These are phyloP conservation scores for Hippocampus abdominalis DNA, from an alignment of 2,113 vertebrate species.

Conservation along the genomic window DNA sequence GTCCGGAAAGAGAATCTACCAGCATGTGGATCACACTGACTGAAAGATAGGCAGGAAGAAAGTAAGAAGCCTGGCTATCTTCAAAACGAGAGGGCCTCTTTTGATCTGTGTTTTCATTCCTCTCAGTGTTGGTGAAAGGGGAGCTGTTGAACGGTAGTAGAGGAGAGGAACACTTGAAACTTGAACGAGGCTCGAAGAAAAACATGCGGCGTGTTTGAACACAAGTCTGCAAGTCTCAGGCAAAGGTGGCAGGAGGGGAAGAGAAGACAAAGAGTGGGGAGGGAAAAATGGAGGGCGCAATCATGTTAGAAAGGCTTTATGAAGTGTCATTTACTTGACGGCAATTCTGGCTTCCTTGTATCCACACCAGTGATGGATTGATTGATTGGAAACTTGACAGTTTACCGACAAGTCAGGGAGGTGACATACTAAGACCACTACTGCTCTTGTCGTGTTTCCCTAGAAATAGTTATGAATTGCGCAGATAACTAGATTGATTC, in stretches of 20 bases:
- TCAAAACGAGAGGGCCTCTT: slow-evolving; percentile 56
- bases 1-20: slow-evolving; percentile 49
- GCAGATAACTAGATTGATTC: too few species aligned
- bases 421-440: neutral
- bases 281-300: neutral
- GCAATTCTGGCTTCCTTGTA: neutral
- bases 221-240: slow-evolving; percentile 51
- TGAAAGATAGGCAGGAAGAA: slow-evolving; percentile 61
- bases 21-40: slow-evolving; percentile 45
- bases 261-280: slow-evolving; percentile 18
- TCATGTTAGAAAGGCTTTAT: neutral
- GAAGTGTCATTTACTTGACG: neutral
- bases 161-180: slow-evolving; percentile 60
- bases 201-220: slow-evolving; percentile 61
- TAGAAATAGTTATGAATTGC: too few species aligned
- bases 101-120: slow-evolving; percentile 76
- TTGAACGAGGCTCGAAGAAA: slow-evolving; percentile 60
- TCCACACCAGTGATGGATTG: neutral
- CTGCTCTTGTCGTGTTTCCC: neutral
- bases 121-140: slow-evolving; percentile 66
- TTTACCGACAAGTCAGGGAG: neutral
- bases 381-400: neutral
- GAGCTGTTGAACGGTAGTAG: slow-evolving; percentile 62
- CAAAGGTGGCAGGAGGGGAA: slow-evolving; percentile 30
- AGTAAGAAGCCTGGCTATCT: slow-evolving; percentile 60